A percentile compares a stretch with the other conserved stretches of the same genome.
Evolutionary conservation across 2,888 invertebrate genomes (phyloP).

Genomic region (Gnatocerus cornutus): DNA sequence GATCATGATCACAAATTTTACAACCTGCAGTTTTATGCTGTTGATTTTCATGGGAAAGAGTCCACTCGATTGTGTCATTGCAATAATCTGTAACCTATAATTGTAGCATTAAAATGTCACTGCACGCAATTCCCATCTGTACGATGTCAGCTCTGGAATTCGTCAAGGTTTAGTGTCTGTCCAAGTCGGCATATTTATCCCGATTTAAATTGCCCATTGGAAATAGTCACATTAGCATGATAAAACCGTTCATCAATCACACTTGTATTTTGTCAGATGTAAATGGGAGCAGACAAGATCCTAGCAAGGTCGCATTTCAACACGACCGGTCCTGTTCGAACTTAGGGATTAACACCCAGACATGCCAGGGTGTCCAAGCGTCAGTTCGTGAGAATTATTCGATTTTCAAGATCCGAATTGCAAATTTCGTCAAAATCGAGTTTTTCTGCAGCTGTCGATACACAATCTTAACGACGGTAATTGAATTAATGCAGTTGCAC

Average conservation of each 20-base stretch:
- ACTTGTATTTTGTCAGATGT: conserved; percentile 26
- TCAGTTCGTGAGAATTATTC: conserved; percentile 24
- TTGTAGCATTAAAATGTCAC: conserved; percentile 29
- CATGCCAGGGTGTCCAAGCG: conserved; percentile 11
- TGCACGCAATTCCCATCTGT: conserved; percentile 13
- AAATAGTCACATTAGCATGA: conserved; percentile 34
- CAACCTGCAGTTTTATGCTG: no score
- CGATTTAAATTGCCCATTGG: conserved; percentile 20
- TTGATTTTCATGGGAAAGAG: no score
- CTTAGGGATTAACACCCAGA: conserved; percentile 19
- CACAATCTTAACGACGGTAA: conserved; percentile 14
- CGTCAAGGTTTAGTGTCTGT: conserved; percentile 24
- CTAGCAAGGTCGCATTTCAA: conserved; percentile 21
- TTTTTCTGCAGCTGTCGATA: conserved; percentile 9
- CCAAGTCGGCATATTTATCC: conserved; percentile 17
- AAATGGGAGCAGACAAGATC: conserved; percentile 26
- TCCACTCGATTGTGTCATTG: background rate
- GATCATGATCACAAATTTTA: background rate
- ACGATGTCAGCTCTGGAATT: conserved; percentile 9
- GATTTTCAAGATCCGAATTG: conserved; percentile 25
- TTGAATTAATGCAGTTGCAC: conserved; percentile 24
- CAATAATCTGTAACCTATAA: conserved; percentile 20
- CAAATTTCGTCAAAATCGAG: conserved; percentile 16
- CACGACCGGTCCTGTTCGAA: conserved; percentile 5
- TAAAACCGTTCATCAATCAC: conserved; percentile 37